phyloP scores from a whole-genome alignment of 2,113 vertebrate species.

The Pygoscelis antarcticus region DNA sequence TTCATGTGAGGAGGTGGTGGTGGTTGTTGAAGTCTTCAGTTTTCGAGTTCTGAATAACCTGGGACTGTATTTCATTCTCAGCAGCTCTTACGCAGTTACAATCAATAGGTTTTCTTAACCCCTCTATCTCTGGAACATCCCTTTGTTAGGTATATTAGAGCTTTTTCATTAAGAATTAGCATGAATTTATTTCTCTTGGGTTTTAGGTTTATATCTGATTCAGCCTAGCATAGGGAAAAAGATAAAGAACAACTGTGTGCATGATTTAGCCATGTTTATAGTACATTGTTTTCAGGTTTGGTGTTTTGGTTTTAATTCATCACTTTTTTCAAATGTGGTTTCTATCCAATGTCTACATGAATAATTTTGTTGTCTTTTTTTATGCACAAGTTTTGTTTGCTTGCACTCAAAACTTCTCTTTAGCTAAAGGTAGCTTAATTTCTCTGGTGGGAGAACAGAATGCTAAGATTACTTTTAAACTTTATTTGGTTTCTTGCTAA shows the following conservation, averaged over 20 bases:
- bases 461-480: background rate
- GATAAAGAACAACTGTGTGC: background rate
- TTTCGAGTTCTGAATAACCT: background rate
- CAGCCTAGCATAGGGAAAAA: background rate
- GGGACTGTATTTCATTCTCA: background rate
- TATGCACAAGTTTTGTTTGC: background rate
- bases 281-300: background rate
- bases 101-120: background rate
- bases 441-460: background rate
- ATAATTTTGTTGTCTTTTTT: background rate
- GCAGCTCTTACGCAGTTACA: background rate
- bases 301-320: background rate
- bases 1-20: background rate
- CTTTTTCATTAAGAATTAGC: background rate
- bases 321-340: background rate
- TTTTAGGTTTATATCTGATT: background rate
- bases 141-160: background rate
- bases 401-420: background rate
- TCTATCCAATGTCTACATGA: background rate
- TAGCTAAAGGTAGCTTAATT: background rate
- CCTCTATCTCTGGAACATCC: background rate
- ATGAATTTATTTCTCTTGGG: background rate
- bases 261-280: background rate
- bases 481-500: background rate
- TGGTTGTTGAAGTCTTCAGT: background rate